A percentile compares a stretch with the other conserved stretches of the same genome.
phyloP scores from a whole-genome alignment of 1,140 invertebrate species.

The Micrasema minimum region DNA sequence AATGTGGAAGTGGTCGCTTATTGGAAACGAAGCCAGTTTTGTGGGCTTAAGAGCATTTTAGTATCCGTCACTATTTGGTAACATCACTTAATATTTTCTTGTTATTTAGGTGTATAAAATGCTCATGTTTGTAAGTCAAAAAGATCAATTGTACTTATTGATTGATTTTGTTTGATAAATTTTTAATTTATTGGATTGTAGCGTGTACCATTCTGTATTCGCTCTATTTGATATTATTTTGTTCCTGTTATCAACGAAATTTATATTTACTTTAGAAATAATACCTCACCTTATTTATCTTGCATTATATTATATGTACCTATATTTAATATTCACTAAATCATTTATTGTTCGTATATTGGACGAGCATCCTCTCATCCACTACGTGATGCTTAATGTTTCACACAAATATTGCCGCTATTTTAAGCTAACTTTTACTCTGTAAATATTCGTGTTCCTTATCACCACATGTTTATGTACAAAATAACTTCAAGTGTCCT shows the following conservation, averaged over 20 bases:
- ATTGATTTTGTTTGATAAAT: conserved; percentile 22
- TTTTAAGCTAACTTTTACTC: no score
- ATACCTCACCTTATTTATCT: conserved; percentile 38
- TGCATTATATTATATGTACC: conserved; percentile 24
- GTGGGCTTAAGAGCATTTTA: not conserved
- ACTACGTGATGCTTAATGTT: no score
- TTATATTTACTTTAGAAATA: conserved; percentile 25
- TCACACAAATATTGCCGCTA: no score
- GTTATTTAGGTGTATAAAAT: conserved; percentile 30
- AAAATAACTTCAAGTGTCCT: conserved; percentile 18
- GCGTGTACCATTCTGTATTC: not conserved
- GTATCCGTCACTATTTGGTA: not conserved
- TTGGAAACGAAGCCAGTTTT: no score
- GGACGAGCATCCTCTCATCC: not conserved
- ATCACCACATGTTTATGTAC: conserved; percentile 12
- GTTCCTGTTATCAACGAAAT: conserved; percentile 41
- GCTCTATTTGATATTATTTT: conserved; percentile 36
- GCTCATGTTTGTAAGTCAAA: conserved; percentile 23
- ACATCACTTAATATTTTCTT: conserved; percentile 15
- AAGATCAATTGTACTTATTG: conserved; percentile 20
- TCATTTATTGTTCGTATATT: not conserved
- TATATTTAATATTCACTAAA: conserved; percentile 2
- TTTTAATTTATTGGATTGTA: conserved; percentile 35
- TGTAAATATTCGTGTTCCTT: conserved; percentile 11
- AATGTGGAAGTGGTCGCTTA: no score